These are phyloP conservation scores for Eupithecia centaureata DNA, from an alignment of 2,888 invertebrate genomes.

Conservation along the genomic window DNA sequence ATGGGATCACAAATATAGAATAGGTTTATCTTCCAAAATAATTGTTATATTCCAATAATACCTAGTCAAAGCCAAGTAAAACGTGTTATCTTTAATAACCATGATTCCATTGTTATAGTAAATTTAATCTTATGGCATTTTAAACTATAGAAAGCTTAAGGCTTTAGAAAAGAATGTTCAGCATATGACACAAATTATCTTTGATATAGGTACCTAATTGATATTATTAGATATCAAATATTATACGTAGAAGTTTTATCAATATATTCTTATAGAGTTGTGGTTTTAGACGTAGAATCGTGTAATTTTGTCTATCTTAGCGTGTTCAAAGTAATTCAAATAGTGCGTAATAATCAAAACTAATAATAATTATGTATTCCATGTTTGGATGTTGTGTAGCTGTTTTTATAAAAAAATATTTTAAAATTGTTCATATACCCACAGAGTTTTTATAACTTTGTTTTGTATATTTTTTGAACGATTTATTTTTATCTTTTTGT, in stretches of 20 bases:
- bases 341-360: slow-evolving; percentile 15
- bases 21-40: slow-evolving; percentile 3
- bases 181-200: neutral
- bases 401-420: slow-evolving; percentile 73
- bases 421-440: slow-evolving; percentile 79
- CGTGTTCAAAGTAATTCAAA: slow-evolving; percentile 44
- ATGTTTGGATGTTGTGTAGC: slow-evolving; percentile 48
- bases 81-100: neutral
- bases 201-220: slow-evolving; percentile 5
- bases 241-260: neutral
- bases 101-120: neutral
- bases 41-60: neutral
- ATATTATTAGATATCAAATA: neutral
- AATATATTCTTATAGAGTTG: slow-evolving; percentile 23
- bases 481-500: slow-evolving; percentile 44
- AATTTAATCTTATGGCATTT: neutral
- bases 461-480: slow-evolving; percentile 40
- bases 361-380: slow-evolving; percentile 16
- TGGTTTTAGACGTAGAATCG: slow-evolving; percentile 25
- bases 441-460: slow-evolving; percentile 50
- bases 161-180: neutral
- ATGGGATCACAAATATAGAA: slow-evolving; percentile 51
- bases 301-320: slow-evolving; percentile 34
- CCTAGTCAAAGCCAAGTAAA: neutral
- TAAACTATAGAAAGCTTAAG: neutral